These are phyloP conservation scores for Eupithecia pulchellata DNA, from an alignment of 2,888 invertebrate genomes.

Conservation along the genomic window DNA sequence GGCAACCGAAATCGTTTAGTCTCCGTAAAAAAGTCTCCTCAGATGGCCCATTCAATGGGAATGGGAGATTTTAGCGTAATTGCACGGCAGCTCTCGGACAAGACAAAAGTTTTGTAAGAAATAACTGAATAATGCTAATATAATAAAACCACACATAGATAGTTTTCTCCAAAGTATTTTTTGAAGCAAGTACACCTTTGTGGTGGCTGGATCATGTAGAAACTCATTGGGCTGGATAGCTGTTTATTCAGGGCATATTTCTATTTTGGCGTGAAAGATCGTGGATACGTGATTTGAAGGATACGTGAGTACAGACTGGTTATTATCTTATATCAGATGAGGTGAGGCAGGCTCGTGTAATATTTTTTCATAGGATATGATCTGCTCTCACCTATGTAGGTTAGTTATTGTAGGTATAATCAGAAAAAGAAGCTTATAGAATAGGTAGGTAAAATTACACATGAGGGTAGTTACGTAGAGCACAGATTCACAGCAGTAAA, in stretches of 20 bases:
- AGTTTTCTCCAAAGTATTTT: not conserved
- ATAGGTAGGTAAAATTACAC: too few species aligned
- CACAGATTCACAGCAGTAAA: too few species aligned
- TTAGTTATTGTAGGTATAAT: not conserved
- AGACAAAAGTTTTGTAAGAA: not conserved
- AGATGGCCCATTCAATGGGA: too few species aligned
- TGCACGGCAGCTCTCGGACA: too few species aligned
- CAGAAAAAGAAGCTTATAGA: too few species aligned
- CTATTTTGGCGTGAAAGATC: constrained; percentile 22
- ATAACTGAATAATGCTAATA: not conserved
- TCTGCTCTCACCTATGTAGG: not conserved
- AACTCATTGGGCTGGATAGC: constrained; percentile 9
- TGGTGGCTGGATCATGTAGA: not conserved
- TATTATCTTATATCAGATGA: not conserved
- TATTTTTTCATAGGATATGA: not conserved
- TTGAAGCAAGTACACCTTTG: not conserved
- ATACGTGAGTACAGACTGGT: not conserved
- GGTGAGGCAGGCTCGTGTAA: not conserved
- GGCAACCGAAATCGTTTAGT: too few species aligned
- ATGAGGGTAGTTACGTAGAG: too few species aligned
- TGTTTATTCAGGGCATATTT: constrained; percentile 26
- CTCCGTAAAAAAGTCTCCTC: too few species aligned
- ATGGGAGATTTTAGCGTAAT: too few species aligned
- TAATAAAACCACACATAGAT: not conserved
- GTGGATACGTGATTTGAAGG: constrained; percentile 2